These are phyloP conservation scores for Pantala flavescens DNA, from an alignment of 1,140 invertebrate species.

Conservation along the genomic window DNA sequence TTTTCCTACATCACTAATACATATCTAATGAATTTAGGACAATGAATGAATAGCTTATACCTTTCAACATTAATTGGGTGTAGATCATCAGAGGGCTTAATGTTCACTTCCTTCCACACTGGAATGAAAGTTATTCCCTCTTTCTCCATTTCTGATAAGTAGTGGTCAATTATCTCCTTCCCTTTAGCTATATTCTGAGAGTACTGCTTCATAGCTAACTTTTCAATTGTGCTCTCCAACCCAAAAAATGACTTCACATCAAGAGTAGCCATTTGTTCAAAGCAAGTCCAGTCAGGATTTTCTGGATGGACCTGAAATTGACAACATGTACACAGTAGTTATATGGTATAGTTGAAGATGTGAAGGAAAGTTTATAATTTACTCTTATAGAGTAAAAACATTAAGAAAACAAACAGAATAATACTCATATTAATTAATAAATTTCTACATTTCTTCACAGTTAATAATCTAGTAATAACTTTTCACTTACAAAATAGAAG, in stretches of 20 bases:
- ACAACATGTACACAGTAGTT: conserved; percentile 20
- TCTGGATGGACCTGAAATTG: conserved; percentile 77
- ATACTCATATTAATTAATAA: too few relatives aligned
- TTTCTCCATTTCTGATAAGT: conserved; percentile 67
- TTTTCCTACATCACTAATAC: too few relatives aligned
- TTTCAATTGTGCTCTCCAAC: conserved; percentile 91
- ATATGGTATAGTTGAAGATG: background rate
- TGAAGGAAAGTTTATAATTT: too few relatives aligned
- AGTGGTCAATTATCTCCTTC: conserved; percentile 92
- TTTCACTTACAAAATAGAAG: conserved; percentile 72
- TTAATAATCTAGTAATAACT: too few relatives aligned
- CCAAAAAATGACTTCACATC: conserved; percentile 97
- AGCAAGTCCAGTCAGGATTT: conserved; percentile 92
- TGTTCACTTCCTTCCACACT: conserved; percentile 28
- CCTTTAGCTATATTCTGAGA: conserved; percentile 88
- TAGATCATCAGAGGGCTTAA: background rate
- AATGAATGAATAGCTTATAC: too few relatives aligned
- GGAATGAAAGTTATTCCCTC: conserved; percentile 65
- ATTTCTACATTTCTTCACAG: too few relatives aligned
- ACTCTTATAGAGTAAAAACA: too few relatives aligned
- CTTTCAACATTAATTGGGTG: too few relatives aligned
- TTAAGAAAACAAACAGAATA: too few relatives aligned
- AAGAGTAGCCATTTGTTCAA: conserved; percentile 86
- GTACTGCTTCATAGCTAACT: conserved; percentile 95
- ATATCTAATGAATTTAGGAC: too few relatives aligned